A percentile compares a stretch with the other conserved stretches of the same genome.
phyloP scores from a whole-genome alignment of 2,888 invertebrate genomes.

The Ischnura elegans region DNA sequence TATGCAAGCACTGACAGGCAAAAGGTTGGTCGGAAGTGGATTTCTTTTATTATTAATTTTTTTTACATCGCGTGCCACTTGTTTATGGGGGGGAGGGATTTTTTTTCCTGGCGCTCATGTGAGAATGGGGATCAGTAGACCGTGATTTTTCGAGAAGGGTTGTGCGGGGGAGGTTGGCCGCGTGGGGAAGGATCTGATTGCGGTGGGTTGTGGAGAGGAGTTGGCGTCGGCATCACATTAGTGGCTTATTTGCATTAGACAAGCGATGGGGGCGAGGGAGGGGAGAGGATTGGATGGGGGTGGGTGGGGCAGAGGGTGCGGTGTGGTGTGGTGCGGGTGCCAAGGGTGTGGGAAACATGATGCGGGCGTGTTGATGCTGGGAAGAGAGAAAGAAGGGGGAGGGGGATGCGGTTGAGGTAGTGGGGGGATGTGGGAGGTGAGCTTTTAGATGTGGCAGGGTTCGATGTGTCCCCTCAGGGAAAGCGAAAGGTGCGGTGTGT shows the following conservation, averaged over 20 bases:
- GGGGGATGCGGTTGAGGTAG: background rate
- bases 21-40: background rate
- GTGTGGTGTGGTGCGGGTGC: background rate
- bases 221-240: background rate
- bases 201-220: background rate
- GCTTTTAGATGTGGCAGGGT: background rate
- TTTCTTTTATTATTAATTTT: background rate
- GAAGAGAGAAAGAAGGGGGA: background rate
- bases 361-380: background rate
- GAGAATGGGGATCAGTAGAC: background rate
- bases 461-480: no score
- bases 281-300: background rate
- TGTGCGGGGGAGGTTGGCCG: background rate
- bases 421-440: background rate
- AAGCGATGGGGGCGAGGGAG: background rate
- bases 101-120: background rate
- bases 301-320: background rate
- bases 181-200: background rate
- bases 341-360: background rate
- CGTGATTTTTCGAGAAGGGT: background rate
- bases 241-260: slow-evolving; percentile 30
- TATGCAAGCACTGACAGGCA: background rate
- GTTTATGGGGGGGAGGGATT: background rate
- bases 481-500: no score
- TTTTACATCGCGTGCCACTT: background rate